phyloP scores from a whole-genome alignment of 2,888 invertebrate species.

The Schizaphis graminum region DNA sequence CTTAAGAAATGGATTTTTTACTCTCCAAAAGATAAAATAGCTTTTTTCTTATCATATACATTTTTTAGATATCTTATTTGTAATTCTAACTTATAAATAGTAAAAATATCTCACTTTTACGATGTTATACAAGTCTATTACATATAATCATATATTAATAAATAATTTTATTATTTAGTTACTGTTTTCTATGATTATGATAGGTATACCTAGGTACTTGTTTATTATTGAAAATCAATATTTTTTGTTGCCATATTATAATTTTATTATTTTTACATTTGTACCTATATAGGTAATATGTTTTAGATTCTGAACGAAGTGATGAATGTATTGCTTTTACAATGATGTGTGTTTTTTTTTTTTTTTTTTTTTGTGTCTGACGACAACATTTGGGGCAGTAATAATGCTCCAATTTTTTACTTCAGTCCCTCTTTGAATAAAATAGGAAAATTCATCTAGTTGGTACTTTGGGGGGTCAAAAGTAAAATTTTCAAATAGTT shows the following conservation, averaged over 20 bases:
- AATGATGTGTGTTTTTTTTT: no score
- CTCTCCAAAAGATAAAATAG: constrained; percentile 1
- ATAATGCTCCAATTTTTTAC: no score
- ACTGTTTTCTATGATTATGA: background rate
- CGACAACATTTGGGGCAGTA: no score
- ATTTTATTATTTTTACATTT: background rate
- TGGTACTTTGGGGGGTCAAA: no score
- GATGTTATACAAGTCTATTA: background rate
- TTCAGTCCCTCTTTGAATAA: no score
- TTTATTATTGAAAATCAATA: constrained; percentile 9
- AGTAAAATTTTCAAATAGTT: no score
- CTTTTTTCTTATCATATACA: background rate
- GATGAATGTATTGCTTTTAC: no score
- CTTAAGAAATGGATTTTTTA: background rate
- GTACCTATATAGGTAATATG: no score
- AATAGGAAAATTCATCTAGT: no score
- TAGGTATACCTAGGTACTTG: background rate
- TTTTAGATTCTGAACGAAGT: no score
- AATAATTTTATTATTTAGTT: background rate
- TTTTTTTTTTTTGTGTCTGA: no score
- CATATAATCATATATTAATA: background rate
- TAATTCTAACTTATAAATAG: constrained; percentile 5
- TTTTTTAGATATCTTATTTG: background rate
- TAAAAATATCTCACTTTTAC: constrained; percentile 1
- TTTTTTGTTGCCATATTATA: background rate